Evolutionary conservation across 2,797 vertebrate species (phyloP), one percentile per base, ranked within the genome.

Genomic region (Gallinago stenura): DNA sequence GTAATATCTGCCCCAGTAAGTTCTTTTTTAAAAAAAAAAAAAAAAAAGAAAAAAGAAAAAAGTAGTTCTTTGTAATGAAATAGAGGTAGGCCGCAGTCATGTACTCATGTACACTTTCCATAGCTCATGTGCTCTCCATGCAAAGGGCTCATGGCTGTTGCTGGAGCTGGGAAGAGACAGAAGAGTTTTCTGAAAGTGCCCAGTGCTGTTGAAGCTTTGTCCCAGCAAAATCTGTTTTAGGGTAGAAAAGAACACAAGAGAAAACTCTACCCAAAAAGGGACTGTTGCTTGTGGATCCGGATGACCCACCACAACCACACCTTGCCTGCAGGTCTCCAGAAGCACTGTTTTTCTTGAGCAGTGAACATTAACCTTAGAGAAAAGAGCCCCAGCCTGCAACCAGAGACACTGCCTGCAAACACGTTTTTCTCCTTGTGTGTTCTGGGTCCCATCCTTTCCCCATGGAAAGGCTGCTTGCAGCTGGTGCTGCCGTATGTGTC

Each of bases 401-500:
- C 76, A 90, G 75, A 77, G 79, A 33, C 65, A 64, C 43, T 56
- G 72, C 37, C 51, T 91, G 56, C 25, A 60, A 83, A 58, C 50
- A 25, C 33, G 22, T 53, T 83, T 83, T 76, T 95, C 89, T 95
- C 57, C 65, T 58, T 88, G 87, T 92, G 79, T 92, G 82, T 89
- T 93, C 69, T 31, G 30, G 0, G 54, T n/a, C 66, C 2, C 9
- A 28, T 86, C 37, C 46, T 84, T 78, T 94, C 90, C 88, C 89
- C 81, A 87, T 12, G 37, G 87, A 88, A 90, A 54, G 30, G n/a
- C 46, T 81, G 35, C 62, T 80, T 71, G 76, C 69, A 91, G 61
- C 76, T 92, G 60, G 46, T 84, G 58, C 70, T 89, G 75, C 68
- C 7, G 1, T 30, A 33, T 83, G 18, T 24, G 57, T 51, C 85